Evolutionary conservation across 2,113 vertebrate genomes (phyloP).

Genomic region (Todiramphus chloris): DNA sequence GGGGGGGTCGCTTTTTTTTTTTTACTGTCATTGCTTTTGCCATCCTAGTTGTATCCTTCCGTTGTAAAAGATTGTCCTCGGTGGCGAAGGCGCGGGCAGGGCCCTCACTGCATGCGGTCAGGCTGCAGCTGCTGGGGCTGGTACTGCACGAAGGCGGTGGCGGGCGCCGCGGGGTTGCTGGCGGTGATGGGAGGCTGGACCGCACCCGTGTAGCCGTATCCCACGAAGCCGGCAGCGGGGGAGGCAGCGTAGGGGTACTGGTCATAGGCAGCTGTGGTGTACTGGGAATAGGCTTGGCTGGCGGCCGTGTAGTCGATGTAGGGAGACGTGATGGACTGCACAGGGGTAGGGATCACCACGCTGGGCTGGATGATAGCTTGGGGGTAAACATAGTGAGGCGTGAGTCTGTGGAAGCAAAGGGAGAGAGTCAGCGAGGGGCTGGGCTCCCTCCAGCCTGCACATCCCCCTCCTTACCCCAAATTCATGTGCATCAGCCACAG

Average conservation of each 20-base stretch:
- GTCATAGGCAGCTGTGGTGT: conserved; percentile 87
- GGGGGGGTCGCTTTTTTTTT: not conserved
- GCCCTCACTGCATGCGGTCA: conserved; percentile 88
- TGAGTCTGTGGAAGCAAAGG: conserved; percentile 78
- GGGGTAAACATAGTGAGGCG: conserved; percentile 90
- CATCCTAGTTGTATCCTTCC: not conserved
- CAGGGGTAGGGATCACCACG: conserved; percentile 86
- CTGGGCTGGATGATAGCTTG: conserved; percentile 90
- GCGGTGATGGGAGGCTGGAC: conserved; percentile 76
- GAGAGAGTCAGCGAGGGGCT: not conserved
- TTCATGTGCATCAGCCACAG: fast-evolving
- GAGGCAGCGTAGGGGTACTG: conserved; percentile 93
- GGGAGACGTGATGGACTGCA: conserved; percentile 83
- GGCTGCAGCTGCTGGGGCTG: conserved; percentile 90
- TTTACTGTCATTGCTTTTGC: not conserved
- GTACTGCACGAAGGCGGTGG: conserved; percentile 87
- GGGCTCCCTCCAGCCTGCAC: fast-evolving
- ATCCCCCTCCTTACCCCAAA: fast-evolving
- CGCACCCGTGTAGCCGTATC: conserved; percentile 82
- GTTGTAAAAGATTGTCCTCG: not conserved
- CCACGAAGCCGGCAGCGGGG: conserved; percentile 81
- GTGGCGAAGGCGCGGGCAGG: not conserved
- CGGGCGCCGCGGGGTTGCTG: conserved; percentile 61
- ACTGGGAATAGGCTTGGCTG: conserved; percentile 86
- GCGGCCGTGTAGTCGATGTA: conserved; percentile 89